Percentiles rank a stretch among this genome's conserved stretches.
Conservation (phyloP, 2,113 vertebrate genomes). For the Riparia riparia region DNA sequence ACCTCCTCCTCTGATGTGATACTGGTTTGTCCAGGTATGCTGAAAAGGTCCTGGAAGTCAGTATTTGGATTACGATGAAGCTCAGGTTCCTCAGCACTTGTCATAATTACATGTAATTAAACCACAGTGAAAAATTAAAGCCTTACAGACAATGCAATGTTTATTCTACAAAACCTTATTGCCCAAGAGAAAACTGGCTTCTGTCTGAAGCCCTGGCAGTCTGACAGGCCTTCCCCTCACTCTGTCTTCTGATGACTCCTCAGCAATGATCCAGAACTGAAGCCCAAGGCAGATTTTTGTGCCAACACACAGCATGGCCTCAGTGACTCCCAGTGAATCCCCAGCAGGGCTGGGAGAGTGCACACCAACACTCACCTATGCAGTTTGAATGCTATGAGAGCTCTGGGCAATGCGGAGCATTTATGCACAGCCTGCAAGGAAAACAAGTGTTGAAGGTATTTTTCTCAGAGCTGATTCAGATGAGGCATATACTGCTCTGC, state of each 20-base stretch:
- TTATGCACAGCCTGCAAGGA: not conserved
- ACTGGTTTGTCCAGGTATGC: not conserved
- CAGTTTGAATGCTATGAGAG: not conserved
- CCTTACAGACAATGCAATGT: not conserved
- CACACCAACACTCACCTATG: not conserved
- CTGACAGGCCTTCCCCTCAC: not conserved
- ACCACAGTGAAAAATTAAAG: not conserved
- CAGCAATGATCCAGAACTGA: not conserved
- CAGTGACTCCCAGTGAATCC: not conserved
- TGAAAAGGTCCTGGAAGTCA: not conserved
- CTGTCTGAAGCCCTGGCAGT: not conserved
- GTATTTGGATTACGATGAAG: not conserved
- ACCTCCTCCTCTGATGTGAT: not conserved
- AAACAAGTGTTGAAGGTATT: not conserved
- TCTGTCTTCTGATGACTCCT: not conserved
- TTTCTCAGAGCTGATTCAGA: not conserved
- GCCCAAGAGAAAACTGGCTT: not conserved
- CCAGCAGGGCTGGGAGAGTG: not conserved
- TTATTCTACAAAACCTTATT: not conserved
- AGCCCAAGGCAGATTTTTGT: not conserved
- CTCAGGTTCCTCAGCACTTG: not conserved
- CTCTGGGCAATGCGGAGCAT: not conserved
- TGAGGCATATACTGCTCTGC: not conserved
- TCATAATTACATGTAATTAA: not conserved
- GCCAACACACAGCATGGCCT: not conserved